These are phyloP conservation scores for Lepus townsendii DNA, from an alignment of 2,797 vertebrate species.

Conservation along the genomic window DNA sequence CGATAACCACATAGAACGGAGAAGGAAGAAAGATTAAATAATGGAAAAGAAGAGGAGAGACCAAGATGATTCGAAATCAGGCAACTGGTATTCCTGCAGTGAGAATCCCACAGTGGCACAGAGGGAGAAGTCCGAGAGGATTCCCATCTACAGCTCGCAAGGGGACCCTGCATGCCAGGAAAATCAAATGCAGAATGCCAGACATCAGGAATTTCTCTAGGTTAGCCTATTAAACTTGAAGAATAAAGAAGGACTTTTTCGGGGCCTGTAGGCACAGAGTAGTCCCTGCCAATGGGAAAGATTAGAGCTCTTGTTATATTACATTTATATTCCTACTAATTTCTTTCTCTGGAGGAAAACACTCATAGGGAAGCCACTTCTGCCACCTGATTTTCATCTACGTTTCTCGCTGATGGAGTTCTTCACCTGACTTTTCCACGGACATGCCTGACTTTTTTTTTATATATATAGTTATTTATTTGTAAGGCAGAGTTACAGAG, in stretches of 20 bases:
- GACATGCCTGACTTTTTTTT: too few relatives aligned
- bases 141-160: background rate
- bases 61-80: conserved; percentile 67
- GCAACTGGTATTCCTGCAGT: background rate
- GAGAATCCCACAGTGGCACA: conserved; percentile 26
- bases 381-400: background rate
- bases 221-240: conserved; percentile 70
- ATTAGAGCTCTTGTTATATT: conserved; percentile 72
- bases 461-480: too few relatives aligned
- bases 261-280: conserved; percentile 24
- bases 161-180: too few relatives aligned
- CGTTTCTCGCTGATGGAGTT: too few relatives aligned
- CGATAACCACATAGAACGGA: conserved; percentile 57
- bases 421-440: conserved; percentile 8
- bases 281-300: conserved; percentile 34
- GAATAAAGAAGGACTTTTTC: conserved; percentile 54
- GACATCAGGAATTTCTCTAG: conserved; percentile 53
- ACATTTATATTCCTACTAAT: conserved; percentile 73
- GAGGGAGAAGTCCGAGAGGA: conserved; percentile 46
- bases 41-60: conserved; percentile 67
- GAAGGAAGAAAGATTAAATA: conserved; percentile 57
- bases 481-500: too few relatives aligned
- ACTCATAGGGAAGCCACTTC: background rate
- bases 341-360: conserved; percentile 67
- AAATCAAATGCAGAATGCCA: conserved; percentile 28